Percentiles rank a stretch among this genome's conserved stretches.
phyloP scores from a whole-genome alignment of 2,113 vertebrate genomes.

The Cololabis saira region DNA sequence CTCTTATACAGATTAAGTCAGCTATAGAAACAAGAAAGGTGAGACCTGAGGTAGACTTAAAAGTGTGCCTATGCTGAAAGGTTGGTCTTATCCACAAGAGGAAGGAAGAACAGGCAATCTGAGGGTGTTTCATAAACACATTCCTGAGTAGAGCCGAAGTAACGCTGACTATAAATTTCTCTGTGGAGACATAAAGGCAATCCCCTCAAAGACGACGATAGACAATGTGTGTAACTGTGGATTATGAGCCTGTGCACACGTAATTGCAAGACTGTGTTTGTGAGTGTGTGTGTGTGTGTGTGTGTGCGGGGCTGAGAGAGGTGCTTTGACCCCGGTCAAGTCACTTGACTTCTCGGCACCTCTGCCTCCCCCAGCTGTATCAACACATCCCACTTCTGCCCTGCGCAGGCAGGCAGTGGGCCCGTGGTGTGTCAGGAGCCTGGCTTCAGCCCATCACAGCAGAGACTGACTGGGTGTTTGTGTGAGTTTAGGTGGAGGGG shows the following conservation, averaged over 20 bases:
- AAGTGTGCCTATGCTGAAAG: slow-evolving; percentile 55
- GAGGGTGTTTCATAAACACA: slow-evolving; percentile 63
- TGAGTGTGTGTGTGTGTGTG: slow-evolving; percentile 20
- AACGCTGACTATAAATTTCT: slow-evolving; percentile 36
- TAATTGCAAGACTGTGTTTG: slow-evolving; percentile 8
- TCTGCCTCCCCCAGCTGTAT: slow-evolving; percentile 79
- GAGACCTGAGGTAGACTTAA: slow-evolving; percentile 59
- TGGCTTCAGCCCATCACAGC: slow-evolving; percentile 66
- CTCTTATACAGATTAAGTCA: slow-evolving; percentile 57
- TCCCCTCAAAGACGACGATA: slow-evolving; percentile 30
- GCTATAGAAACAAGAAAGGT: slow-evolving; percentile 67
- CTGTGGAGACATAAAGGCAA: slow-evolving; percentile 29
- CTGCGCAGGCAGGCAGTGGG: slow-evolving; percentile 53
- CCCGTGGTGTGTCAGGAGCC: slow-evolving; percentile 64
- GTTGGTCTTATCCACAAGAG: slow-evolving; percentile 50
- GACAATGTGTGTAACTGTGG: slow-evolving; percentile 19
- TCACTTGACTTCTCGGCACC: slow-evolving; percentile 80
- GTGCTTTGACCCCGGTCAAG: slow-evolving; percentile 76
- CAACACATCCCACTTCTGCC: slow-evolving; percentile 69
- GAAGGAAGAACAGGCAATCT: slow-evolving; percentile 62
- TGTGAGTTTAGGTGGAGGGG: slow-evolving; percentile 65
- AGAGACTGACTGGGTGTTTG: slow-evolving; percentile 70
- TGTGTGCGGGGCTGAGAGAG: slow-evolving; percentile 46
- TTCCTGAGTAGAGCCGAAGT: slow-evolving; percentile 39
- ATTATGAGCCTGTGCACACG: slow-evolving; percentile 15